Conservation (phyloP, 2,888 invertebrate genomes). For the Neocrepidodera transversa region DNA sequence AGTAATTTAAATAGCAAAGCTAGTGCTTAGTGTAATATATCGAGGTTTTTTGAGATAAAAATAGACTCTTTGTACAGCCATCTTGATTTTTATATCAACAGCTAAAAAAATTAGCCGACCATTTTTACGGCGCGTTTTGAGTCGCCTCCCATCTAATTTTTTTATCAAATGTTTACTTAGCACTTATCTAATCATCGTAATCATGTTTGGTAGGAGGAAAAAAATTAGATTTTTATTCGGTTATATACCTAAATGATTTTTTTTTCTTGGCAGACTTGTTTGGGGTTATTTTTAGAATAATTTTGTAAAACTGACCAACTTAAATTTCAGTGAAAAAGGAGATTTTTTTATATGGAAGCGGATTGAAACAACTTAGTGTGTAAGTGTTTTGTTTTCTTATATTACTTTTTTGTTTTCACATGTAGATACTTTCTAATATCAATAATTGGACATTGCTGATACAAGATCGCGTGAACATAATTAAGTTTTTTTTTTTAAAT, state of each 20-base stretch:
- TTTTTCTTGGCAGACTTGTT: conserved; percentile 25
- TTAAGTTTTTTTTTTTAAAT: neutral
- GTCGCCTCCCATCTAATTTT: conserved; percentile 34
- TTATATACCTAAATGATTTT: too few species aligned
- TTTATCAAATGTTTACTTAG: conserved; percentile 36
- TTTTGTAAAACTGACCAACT: conserved; percentile 23
- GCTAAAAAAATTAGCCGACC: conserved; percentile 40
- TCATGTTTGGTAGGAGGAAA: conserved; percentile 9
- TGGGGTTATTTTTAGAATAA: conserved; percentile 35
- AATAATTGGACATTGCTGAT: neutral
- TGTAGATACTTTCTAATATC: conserved; percentile 6
- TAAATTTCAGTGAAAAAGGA: conserved; percentile 9
- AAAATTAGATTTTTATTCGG: conserved; percentile 9
- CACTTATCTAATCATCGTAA: conserved; percentile 31
- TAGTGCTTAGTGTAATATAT: conserved; percentile 15
- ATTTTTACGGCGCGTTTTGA: conserved; percentile 33
- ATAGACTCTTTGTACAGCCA: conserved; percentile 60
- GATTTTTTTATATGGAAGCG: conserved; percentile 14
- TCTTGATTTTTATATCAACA: conserved; percentile 50
- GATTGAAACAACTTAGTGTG: neutral
- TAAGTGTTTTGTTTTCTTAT: conserved; percentile 4
- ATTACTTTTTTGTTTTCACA: neutral
- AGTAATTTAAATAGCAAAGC: conserved; percentile 4
- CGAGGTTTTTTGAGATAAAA: conserved; percentile 52
- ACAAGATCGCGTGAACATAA: neutral